Evolutionary conservation across 2,888 invertebrate species (phyloP).

Genomic region (Drosophila neotestacea): DNA sequence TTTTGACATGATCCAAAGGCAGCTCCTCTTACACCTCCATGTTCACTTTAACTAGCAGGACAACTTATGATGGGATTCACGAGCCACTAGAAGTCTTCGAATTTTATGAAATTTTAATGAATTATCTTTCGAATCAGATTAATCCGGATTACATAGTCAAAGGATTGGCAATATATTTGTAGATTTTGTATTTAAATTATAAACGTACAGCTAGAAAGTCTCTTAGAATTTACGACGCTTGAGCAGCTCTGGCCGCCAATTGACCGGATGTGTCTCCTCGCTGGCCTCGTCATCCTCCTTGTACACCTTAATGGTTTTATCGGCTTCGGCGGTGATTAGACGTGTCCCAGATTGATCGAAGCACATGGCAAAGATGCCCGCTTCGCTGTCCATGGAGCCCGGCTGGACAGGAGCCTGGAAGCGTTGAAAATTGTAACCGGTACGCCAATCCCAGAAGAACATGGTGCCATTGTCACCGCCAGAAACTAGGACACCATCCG

Average conservation of each 20-base stretch:
- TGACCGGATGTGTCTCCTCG: slow-evolving; percentile 98
- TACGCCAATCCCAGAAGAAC: slow-evolving; percentile 99
- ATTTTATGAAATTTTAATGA: too few species aligned
- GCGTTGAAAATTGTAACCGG: slow-evolving; percentile 99
- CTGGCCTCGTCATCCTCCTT: slow-evolving; percentile 98
- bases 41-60: too few species aligned
- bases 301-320: slow-evolving; percentile 99
- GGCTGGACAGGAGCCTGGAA: slow-evolving; percentile 97
- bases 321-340: slow-evolving; percentile 98
- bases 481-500: slow-evolving; percentile 97
- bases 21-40: too few species aligned
- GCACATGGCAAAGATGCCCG: slow-evolving; percentile 97
- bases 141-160: background rate
- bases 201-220: slow-evolving; percentile 11
- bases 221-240: slow-evolving; percentile 94
- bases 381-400: slow-evolving; percentile 99
- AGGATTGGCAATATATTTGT: slow-evolving; percentile 4
- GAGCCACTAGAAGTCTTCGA: too few species aligned
- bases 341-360: slow-evolving; percentile 98
- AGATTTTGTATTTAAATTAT: slow-evolving; percentile 2
- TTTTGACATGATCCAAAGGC: too few species aligned
- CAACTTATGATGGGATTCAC: too few species aligned
- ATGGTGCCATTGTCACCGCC: slow-evolving; percentile 99
- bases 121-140: background rate
- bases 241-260: slow-evolving; percentile 98